phyloP scores from a whole-genome alignment of 2,888 invertebrate species.

The Drosophila birchii region DNA sequence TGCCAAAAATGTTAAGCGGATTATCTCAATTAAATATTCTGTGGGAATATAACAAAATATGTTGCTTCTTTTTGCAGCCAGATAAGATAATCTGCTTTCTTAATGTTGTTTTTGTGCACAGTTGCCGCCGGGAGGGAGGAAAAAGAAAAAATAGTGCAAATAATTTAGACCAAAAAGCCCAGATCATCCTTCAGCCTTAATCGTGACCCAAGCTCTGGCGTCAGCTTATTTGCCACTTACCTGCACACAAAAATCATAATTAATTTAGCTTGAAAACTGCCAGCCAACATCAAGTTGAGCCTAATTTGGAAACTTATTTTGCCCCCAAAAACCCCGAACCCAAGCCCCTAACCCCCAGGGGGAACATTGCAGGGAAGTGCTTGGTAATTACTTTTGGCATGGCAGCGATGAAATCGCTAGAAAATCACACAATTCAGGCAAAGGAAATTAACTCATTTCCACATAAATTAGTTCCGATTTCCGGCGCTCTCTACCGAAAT shows the following conservation, averaged over 20 bases:
- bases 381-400: constrained; percentile 63
- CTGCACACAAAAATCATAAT: constrained; percentile 54
- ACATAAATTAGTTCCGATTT: constrained; percentile 79
- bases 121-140: not conserved
- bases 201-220: constrained; percentile 7
- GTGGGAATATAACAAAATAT: constrained; percentile 9
- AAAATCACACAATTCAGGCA: constrained; percentile 70
- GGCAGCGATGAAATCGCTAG: constrained; percentile 71
- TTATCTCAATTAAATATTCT: constrained; percentile 32
- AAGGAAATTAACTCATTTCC: constrained; percentile 83
- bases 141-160: not conserved
- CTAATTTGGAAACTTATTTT: constrained; percentile 43
- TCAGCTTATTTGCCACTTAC: constrained; percentile 46
- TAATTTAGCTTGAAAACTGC: constrained; percentile 62
- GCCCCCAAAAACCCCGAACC: constrained; percentile 1
- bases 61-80: constrained; percentile 6
- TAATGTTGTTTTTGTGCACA: constrained; percentile 6
- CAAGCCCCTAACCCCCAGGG: constrained; percentile 1
- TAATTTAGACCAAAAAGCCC: not conserved
- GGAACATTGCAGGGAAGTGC: constrained; percentile 52
- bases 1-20: constrained; percentile 30
- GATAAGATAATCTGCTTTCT: constrained; percentile 16
- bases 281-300: constrained; percentile 35
- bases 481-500: constrained; percentile 57
- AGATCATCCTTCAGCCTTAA: constrained; percentile 5